Evolutionary conservation across 2,113 vertebrate species (phyloP).

Genomic region (Sinocyclocheilus rhinocerous): DNA sequence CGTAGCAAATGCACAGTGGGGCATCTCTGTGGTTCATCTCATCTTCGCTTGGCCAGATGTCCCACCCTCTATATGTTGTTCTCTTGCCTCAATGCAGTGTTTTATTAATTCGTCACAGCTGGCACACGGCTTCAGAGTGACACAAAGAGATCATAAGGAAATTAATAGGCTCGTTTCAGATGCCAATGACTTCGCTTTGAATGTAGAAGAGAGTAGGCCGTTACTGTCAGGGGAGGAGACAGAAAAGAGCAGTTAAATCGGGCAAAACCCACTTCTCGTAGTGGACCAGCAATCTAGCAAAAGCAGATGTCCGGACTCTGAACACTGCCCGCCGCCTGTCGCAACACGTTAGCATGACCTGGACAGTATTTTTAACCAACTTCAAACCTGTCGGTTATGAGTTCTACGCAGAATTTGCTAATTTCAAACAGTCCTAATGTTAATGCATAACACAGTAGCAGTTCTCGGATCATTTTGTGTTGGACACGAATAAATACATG

Average conservation of each 20-base stretch:
- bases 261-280: not conserved
- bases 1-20: slow-evolving; percentile 13
- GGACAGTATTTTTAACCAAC: not conserved
- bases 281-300: not conserved
- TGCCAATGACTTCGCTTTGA: not conserved
- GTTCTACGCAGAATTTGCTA: not conserved
- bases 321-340: not conserved
- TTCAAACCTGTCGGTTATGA: not conserved
- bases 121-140: not conserved
- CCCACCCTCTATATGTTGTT: not conserved
- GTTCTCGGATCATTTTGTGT: no score
- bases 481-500: no score
- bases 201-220: not conserved
- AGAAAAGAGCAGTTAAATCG: not conserved
- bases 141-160: not conserved
- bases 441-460: not conserved
- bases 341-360: not conserved
- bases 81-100: not conserved
- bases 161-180: not conserved
- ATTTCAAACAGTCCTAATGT: not conserved
- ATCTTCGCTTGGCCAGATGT: slow-evolving; percentile 16
- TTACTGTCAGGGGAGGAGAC: not conserved
- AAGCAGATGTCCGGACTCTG: not conserved
- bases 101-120: not conserved
- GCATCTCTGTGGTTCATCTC: not conserved